Conservation (phyloP, 2,888 invertebrate genomes). For the Phyllotreta striolata region DNA sequence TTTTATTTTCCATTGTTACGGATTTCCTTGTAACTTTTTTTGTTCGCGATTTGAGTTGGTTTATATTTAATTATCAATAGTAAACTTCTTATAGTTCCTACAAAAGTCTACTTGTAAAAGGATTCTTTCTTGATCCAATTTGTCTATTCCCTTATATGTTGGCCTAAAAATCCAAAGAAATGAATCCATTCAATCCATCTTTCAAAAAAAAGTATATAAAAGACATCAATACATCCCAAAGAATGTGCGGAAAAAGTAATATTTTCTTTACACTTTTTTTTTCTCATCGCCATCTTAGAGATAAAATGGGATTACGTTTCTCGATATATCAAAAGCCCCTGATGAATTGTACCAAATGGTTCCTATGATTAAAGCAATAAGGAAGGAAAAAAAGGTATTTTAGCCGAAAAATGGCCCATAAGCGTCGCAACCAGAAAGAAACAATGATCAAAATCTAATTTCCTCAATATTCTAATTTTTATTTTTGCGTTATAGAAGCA, state of each 20-base stretch:
- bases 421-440: background rate
- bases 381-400: slow-evolving; percentile 55
- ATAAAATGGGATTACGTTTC: slow-evolving; percentile 44
- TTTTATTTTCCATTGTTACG: background rate
- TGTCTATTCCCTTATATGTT: background rate
- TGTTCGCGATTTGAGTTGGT: too few relatives aligned
- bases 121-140: too few relatives aligned
- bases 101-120: too few relatives aligned
- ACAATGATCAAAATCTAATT: background rate
- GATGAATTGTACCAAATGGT: slow-evolving; percentile 62
- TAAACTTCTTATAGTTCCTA: too few relatives aligned
- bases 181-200: slow-evolving; percentile 18
- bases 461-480: too few relatives aligned
- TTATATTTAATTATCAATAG: too few relatives aligned
- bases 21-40: too few relatives aligned
- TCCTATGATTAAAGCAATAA: slow-evolving; percentile 63
- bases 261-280: slow-evolving; percentile 39
- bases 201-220: slow-evolving; percentile 20
- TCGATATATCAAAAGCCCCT: slow-evolving; percentile 57
- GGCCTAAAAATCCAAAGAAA: slow-evolving; percentile 14
- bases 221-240: slow-evolving; percentile 24
- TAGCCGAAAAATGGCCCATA: slow-evolving; percentile 38
- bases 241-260: slow-evolving; percentile 28
- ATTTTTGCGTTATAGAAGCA: too few relatives aligned
- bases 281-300: slow-evolving; percentile 21